Percentiles rank a stretch among this genome's conserved stretches.
Evolutionary conservation across 2,888 invertebrate species (phyloP).

Genomic region (Apotomis betuletana): DNA sequence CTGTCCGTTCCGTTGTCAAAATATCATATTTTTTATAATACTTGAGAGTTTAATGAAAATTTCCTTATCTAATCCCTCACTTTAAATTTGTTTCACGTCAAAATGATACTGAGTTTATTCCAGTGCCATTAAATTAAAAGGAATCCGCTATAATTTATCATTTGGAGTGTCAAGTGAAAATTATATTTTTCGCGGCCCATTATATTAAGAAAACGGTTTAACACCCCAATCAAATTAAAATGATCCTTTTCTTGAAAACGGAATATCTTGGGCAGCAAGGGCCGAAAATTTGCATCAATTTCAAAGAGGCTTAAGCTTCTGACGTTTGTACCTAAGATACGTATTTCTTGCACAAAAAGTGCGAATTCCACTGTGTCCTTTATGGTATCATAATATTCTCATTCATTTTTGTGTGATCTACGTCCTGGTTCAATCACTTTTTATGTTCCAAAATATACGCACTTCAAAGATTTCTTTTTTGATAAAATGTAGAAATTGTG

Average conservation of each 20-base stretch:
- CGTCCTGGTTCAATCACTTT: neutral
- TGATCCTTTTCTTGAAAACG: conserved; percentile 1
- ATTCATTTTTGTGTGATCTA: conserved; percentile 9
- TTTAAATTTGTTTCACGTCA: neutral
- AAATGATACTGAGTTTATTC: neutral
- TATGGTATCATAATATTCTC: neutral
- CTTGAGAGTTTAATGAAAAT: neutral
- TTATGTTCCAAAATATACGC: neutral
- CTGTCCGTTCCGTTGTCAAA: too few species aligned
- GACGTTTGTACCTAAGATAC: neutral
- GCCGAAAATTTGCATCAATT: neutral
- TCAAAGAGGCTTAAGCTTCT: neutral
- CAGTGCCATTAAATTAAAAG: neutral
- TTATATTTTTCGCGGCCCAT: conserved; percentile 5
- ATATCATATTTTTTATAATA: too few species aligned
- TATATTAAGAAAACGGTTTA: conserved; percentile 8
- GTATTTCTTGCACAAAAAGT: neutral
- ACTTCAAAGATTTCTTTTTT: neutral
- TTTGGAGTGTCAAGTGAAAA: conserved; percentile 1
- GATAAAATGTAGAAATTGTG: too few species aligned
- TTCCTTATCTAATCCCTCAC: neutral
- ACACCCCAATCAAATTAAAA: conserved; percentile 14
- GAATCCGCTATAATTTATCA: conserved; percentile 6
- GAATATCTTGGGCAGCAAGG: conserved; percentile 2
- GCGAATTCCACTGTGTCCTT: neutral